Evolutionary conservation across 2,113 vertebrate species (phyloP), one percentile per base, ranked within the genome.

Genomic region (Baryphthengus martii): DNA sequence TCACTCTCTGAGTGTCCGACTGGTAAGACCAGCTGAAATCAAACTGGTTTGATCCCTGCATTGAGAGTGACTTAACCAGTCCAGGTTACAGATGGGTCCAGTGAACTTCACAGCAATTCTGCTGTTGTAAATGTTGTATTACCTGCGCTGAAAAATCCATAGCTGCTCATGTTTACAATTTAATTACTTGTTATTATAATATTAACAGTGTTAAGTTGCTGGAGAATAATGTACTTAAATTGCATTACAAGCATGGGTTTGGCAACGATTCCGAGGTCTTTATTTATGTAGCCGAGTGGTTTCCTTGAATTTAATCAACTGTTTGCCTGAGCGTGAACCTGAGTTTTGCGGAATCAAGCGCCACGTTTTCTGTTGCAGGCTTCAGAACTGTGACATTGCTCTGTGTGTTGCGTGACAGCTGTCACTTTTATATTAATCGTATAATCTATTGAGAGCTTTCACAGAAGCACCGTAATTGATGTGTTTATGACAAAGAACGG

Each of bases 401-500:
- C 39, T 9, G 1, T 20, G 63, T 73, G 90, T 61, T 73, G 72
- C 12, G 0, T 37, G 95, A 35, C 76, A 91, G 85, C 88, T 97
- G 94, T 56, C 94, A 91, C 72, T 84, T 35, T 78, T 61, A 19
- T 76, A 88, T 65, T 77, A 65, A 74, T 44, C 53, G 68, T 5
- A 13, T 53, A 39, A 88, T 77, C 65, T 47, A 20, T 53, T 6
- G 66, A 86, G 84, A 59, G 50, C 50, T 93, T 59, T 79, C 90
- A 37, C 73, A 37, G 59, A 76, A 95, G 76, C 4, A n/a, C 79
- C 52, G 72, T 52, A 77, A 91, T 67, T 61, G 95, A 82, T 82
- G 90, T 92, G 85, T 79, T 96, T 93, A 50, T 90, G 95, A 78
- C 31, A 74, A 50, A 79, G 82, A 85, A 33, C 29, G 56, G 78